Conservation (phyloP, 2,797 vertebrate species). For the Sebastes reedi region DNA sequence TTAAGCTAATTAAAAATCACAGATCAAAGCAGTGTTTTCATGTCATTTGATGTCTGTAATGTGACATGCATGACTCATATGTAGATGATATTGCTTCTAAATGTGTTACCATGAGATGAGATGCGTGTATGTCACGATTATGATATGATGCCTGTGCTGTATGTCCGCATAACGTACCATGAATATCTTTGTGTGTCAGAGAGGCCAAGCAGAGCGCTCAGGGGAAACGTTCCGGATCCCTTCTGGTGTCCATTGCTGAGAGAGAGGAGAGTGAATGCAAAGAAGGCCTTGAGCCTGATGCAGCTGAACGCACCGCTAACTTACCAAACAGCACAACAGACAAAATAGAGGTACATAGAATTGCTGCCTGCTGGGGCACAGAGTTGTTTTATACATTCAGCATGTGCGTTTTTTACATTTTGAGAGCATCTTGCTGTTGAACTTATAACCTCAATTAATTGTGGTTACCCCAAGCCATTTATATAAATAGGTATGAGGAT, state of each 20-base stretch:
- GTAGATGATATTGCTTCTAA: neutral
- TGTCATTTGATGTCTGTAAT: conserved; percentile 6
- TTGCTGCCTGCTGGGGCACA: neutral
- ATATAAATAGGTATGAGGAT: neutral
- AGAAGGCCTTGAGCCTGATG: conserved; percentile 35
- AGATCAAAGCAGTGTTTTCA: neutral
- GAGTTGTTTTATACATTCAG: neutral
- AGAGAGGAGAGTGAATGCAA: conserved; percentile 72
- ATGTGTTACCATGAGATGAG: conserved; percentile 2
- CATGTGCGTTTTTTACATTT: neutral
- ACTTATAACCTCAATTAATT: neutral
- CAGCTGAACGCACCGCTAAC: conserved; percentile 29
- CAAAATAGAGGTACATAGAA: conserved; percentile 75
- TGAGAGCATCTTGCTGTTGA: neutral
- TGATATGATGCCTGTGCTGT: conserved; percentile 17
- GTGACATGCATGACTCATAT: conserved; percentile 23
- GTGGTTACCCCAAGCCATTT: neutral
- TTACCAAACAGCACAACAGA: conserved; percentile 36
- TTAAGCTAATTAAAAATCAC: neutral
- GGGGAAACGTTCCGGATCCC: conserved; percentile 34
- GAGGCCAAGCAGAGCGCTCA: conserved; percentile 39
- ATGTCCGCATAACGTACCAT: neutral
- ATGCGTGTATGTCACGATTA: conserved; percentile 10
- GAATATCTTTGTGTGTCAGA: conserved; percentile 61
- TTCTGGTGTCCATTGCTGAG: conserved; percentile 81